Evolutionary conservation across 1,140 invertebrate species (phyloP).

Genomic region (Calosoma granatense): DNA sequence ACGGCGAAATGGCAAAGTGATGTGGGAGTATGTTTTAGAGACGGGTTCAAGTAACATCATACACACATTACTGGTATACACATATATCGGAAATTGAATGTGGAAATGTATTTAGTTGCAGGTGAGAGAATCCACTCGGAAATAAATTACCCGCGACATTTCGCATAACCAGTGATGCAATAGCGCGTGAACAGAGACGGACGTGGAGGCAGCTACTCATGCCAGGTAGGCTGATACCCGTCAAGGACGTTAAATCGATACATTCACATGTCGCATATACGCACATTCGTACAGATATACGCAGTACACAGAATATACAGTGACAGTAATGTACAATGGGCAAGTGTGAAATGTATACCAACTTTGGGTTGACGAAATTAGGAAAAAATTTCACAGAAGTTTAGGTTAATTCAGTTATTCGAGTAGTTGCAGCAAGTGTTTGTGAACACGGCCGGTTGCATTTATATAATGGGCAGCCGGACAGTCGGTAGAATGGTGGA

Average conservation of each 20-base stretch:
- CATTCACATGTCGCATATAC: not conserved
- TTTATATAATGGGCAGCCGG: not conserved
- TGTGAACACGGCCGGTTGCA: not conserved
- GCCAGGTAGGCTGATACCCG: not conserved
- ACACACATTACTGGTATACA: no score
- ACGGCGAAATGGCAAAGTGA: no score
- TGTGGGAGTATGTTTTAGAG: no score
- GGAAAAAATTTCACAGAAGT: not conserved
- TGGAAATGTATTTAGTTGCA: constrained; percentile 8
- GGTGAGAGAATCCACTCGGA: constrained; percentile 4
- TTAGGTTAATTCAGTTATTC: not conserved
- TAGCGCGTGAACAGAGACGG: no score
- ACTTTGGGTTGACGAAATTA: not conserved
- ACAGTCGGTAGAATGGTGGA: not conserved
- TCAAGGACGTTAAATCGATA: constrained; percentile 3
- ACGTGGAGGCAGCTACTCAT: not conserved
- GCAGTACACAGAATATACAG: no score
- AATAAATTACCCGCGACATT: constrained; percentile 3
- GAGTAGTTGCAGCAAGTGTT: not conserved
- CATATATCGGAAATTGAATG: constrained; percentile 1
- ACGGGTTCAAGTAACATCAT: no score
- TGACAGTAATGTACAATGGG: no score
- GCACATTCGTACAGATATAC: not conserved
- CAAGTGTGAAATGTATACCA: not conserved
- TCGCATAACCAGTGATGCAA: not conserved